A percentile compares a stretch with the other conserved stretches of the same genome.
phyloP scores from a whole-genome alignment of 2,113 vertebrate species.

The Atrichornis clamosus region DNA sequence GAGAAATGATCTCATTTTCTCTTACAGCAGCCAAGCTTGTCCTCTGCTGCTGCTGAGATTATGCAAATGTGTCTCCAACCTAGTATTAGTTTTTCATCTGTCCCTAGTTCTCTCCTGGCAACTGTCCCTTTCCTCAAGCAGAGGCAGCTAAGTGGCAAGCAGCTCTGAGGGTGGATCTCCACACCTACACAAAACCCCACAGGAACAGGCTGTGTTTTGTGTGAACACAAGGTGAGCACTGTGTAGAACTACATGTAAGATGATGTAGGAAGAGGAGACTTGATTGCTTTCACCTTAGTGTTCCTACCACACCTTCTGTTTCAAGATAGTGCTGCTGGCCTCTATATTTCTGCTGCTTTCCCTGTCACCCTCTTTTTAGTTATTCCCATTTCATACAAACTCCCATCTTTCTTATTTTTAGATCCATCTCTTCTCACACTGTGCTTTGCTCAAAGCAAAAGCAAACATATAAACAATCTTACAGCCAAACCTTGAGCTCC shows the following conservation, averaged over 20 bases:
- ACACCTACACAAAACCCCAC: conserved; percentile 8
- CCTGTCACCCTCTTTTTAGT: background rate
- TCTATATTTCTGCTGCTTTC: conserved; percentile 28
- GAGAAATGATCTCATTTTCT: background rate
- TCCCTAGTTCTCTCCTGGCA: background rate
- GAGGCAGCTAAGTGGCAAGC: conserved; percentile 34
- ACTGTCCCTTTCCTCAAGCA: background rate
- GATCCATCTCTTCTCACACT: background rate
- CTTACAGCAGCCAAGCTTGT: background rate
- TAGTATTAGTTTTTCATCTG: background rate
- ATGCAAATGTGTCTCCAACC: background rate
- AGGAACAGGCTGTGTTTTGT: background rate
- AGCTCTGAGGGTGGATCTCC: background rate
- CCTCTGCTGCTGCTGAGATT: background rate
- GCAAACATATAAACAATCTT: background rate
- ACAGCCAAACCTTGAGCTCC: background rate
- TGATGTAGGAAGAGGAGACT: background rate
- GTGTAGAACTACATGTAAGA: background rate
- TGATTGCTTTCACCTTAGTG: background rate
- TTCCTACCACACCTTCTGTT: background rate
- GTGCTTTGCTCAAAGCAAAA: conserved; percentile 4
- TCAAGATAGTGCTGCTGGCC: background rate
- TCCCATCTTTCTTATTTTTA: conserved; percentile 18
- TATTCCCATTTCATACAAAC: background rate
- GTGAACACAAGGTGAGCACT: conserved; percentile 32